A percentile compares a stretch with the other conserved stretches of the same genome.
Evolutionary conservation across 2,888 invertebrate species (phyloP).

Genomic region (Dasypolia templi): DNA sequence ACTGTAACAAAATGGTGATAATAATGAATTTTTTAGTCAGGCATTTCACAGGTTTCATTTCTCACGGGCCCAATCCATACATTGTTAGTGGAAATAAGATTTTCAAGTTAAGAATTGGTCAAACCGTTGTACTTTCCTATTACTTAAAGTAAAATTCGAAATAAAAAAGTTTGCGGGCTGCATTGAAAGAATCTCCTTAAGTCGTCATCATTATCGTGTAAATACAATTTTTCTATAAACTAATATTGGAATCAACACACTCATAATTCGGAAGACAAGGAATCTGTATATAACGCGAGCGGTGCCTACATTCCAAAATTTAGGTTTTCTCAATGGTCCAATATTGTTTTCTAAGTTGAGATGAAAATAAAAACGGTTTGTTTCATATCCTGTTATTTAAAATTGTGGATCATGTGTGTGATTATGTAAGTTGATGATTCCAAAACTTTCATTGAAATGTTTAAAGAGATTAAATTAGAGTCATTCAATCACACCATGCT

Average conservation of each 20-base stretch:
- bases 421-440: neutral
- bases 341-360: constrained; percentile 28
- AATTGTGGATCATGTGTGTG: neutral
- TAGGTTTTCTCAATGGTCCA: constrained; percentile 20
- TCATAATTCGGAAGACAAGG: constrained; percentile 18
- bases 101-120: too few relatives aligned
- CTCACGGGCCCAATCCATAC: too few relatives aligned
- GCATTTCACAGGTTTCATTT: too few relatives aligned
- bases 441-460: neutral
- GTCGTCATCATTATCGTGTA: too few relatives aligned
- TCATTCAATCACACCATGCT: neutral
- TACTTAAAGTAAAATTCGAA: too few relatives aligned
- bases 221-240: neutral
- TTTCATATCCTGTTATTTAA: neutral
- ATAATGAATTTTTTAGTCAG: neutral
- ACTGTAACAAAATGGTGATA: neutral
- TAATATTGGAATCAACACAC: neutral
- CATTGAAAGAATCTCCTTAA: too few relatives aligned
- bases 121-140: too few relatives aligned
- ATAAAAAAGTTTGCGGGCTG: too few relatives aligned
- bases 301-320: constrained; percentile 31
- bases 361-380: constrained; percentile 4
- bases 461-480: neutral
- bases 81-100: too few relatives aligned
- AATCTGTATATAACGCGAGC: constrained; percentile 16